Evolutionary conservation across 1,140 invertebrate species (phyloP).

Genomic region (Lithobius niger): DNA sequence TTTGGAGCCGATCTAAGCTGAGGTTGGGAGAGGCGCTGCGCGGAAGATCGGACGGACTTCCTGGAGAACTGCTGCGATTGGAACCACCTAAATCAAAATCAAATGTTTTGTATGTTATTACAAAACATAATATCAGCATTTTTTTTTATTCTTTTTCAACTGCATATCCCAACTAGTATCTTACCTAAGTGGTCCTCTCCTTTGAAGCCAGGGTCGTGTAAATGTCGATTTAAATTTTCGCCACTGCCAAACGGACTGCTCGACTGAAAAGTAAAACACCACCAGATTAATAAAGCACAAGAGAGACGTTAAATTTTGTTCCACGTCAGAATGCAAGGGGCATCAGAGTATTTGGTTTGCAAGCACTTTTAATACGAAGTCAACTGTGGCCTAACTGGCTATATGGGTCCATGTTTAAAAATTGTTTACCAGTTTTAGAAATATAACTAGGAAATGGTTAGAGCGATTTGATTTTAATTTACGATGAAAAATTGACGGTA

Average conservation of each 20-base stretch:
- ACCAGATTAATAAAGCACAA: no score
- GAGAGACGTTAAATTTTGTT: no score
- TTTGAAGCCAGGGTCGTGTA: slow-evolving; percentile 1
- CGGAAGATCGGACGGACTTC: slow-evolving; percentile 18
- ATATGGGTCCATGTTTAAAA: no score
- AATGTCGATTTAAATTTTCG: slow-evolving; percentile 44
- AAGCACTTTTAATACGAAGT: no score
- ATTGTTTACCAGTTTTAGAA: no score
- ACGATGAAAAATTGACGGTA: no score
- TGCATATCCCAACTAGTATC: not conserved
- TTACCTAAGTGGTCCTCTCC: not conserved
- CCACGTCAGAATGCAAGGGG: no score
- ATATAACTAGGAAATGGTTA: no score
- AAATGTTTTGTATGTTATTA: not conserved
- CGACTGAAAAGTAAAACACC: slow-evolving; percentile 27
- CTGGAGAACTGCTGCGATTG: slow-evolving; percentile 19
- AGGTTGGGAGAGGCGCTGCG: slow-evolving; percentile 11
- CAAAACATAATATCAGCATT: not conserved
- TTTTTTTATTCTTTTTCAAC: not conserved
- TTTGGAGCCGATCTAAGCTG: slow-evolving; percentile 15
- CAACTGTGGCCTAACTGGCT: no score
- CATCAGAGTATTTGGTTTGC: no score
- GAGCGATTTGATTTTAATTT: no score
- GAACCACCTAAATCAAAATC: slow-evolving; percentile 13
- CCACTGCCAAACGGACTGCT: slow-evolving; percentile 60